Conservation (phyloP, 1,140 invertebrate genomes). For the Drosophila eugracilis region DNA sequence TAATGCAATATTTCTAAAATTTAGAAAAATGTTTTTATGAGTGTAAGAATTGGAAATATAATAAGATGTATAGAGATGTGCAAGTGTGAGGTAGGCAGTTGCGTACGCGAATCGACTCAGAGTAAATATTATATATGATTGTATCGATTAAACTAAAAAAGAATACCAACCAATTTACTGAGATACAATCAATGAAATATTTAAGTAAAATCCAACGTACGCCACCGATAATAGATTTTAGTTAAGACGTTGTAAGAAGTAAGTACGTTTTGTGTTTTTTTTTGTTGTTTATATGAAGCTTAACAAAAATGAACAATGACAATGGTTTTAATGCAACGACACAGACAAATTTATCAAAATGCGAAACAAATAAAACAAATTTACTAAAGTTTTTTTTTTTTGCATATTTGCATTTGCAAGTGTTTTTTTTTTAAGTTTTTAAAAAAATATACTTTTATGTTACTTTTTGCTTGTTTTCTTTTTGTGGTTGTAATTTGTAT, state of each 20-base stretch:
- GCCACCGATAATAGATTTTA: slow-evolving; percentile 14
- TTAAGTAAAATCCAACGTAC: slow-evolving; percentile 6
- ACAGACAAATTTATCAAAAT: slow-evolving; percentile 64
- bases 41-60: slow-evolving; percentile 16
- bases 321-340: slow-evolving; percentile 58
- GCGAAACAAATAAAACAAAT: slow-evolving; percentile 65
- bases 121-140: neutral
- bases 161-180: neutral
- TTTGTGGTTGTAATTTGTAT: slow-evolving; percentile 85
- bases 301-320: slow-evolving; percentile 48
- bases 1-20: slow-evolving; percentile 7
- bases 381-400: slow-evolving; percentile 64
- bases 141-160: neutral
- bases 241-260: slow-evolving; percentile 12
- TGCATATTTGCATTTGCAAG: slow-evolving; percentile 63
- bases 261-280: slow-evolving; percentile 15
- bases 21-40: slow-evolving; percentile 5
- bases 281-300: slow-evolving; percentile 19
- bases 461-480: slow-evolving; percentile 53
- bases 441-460: slow-evolving; percentile 23
- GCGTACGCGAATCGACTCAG: slow-evolving; percentile 8
- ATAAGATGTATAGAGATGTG: slow-evolving; percentile 23
- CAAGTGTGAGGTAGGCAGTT: slow-evolving; percentile 13
- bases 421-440: slow-evolving; percentile 48
- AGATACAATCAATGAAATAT: neutral